phyloP scores from a whole-genome alignment of 2,888 invertebrate species.

The Orthosia incerta region DNA sequence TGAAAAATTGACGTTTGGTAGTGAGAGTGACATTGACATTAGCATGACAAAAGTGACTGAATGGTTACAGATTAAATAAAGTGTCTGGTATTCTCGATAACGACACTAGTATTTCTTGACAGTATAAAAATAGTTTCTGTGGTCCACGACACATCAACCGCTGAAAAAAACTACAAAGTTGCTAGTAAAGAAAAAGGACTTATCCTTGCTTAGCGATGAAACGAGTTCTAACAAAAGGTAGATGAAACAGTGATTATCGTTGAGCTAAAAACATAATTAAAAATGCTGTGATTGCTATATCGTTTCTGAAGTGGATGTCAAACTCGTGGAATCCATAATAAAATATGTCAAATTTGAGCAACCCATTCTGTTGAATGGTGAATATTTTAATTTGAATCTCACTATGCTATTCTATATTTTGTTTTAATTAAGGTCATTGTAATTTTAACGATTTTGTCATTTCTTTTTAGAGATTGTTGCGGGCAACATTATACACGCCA shows the following conservation, averaged over 20 bases:
- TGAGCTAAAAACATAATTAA: not conserved
- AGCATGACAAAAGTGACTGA: not conserved
- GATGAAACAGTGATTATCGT: not conserved
- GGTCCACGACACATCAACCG: not conserved
- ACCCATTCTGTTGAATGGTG: not conserved
- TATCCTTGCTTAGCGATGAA: too few species aligned
- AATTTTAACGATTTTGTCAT: not conserved
- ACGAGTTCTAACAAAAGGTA: not conserved
- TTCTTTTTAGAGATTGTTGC: constrained; percentile 4
- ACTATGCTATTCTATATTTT: not conserved
- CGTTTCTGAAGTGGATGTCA: not conserved
- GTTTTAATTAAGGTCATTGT: not conserved
- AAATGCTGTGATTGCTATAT: not conserved
- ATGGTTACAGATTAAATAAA: not conserved
- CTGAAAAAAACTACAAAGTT: not conserved
- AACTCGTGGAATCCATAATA: too few species aligned
- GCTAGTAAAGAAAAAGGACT: not conserved
- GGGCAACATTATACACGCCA: constrained; percentile 89
- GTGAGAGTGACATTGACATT: constrained; percentile 27
- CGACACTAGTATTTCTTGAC: not conserved
- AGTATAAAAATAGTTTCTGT: constrained; percentile 12
- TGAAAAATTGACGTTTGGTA: constrained; percentile 31
- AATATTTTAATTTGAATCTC: not conserved
- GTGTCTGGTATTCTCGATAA: constrained; percentile 26
- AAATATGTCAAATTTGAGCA: not conserved